A percentile compares a stretch with the other conserved stretches of the same genome.
phyloP scores from a whole-genome alignment of 2,888 invertebrate species.

The Taenaris catops region DNA sequence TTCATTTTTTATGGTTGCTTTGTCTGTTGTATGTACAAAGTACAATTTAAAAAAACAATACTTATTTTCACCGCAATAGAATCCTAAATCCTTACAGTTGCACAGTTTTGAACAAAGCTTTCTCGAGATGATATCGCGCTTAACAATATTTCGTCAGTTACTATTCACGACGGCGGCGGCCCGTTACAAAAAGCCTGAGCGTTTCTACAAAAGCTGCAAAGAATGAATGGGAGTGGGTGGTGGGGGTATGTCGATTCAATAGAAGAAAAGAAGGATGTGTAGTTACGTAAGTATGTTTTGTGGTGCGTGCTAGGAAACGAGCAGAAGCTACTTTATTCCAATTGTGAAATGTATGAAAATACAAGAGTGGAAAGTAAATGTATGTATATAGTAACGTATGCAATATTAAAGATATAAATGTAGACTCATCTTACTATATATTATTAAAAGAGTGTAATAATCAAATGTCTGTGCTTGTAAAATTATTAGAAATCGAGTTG shows the following conservation, averaged over 20 bases:
- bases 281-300: constrained; percentile 68
- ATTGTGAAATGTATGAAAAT: constrained; percentile 21
- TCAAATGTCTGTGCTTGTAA: too few species aligned
- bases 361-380: too few species aligned
- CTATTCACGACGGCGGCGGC: constrained; percentile 53
- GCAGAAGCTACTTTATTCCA: constrained; percentile 23
- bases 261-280: constrained; percentile 61
- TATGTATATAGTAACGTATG: too few species aligned
- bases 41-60: not conserved
- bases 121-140: constrained; percentile 46
- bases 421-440: too few species aligned
- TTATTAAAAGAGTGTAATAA: too few species aligned
- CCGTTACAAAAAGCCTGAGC: constrained; percentile 68
- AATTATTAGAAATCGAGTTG: too few species aligned
- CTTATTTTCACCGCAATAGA: constrained; percentile 3
- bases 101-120: constrained; percentile 22
- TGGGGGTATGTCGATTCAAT: constrained; percentile 57
- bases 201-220: constrained; percentile 68
- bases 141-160: constrained; percentile 69
- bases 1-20: too few species aligned
- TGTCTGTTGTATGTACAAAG: too few species aligned
- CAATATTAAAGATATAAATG: too few species aligned
- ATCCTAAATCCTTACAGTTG: constrained; percentile 17
- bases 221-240: constrained; percentile 67
- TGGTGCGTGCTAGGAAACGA: constrained; percentile 46